A percentile compares a stretch with the other conserved stretches of the same genome.
Evolutionary conservation across 2,888 invertebrate genomes (phyloP).

Genomic region (Autographa gamma): DNA sequence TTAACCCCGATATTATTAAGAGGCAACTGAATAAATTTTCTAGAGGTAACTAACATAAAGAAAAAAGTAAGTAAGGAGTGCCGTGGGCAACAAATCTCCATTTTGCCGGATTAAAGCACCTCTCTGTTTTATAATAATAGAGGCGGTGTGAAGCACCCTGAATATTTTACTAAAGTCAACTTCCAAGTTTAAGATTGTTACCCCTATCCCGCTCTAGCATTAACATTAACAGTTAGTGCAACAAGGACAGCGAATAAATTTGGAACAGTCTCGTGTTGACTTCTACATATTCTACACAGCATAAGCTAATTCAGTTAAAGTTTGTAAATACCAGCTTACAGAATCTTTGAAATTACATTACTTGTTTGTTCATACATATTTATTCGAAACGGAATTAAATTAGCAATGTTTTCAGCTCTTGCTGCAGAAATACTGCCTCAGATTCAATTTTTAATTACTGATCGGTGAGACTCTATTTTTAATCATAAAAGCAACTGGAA

Average conservation of each 20-base stretch:
- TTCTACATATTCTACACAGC: constrained; percentile 44
- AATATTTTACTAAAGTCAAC: constrained; percentile 70
- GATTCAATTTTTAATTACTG: constrained; percentile 39
- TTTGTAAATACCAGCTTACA: constrained; percentile 53
- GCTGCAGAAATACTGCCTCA: constrained; percentile 25
- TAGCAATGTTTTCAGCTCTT: constrained; percentile 45
- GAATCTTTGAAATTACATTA: constrained; percentile 56
- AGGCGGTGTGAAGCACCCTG: constrained; percentile 68
- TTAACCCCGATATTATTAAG: background rate
- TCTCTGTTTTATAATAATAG: constrained; percentile 75
- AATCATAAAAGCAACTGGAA: background rate
- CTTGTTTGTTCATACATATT: constrained; percentile 54
- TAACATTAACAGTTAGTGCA: constrained; percentile 10
- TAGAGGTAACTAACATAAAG: constrained; percentile 10
- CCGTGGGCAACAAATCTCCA: constrained; percentile 78
- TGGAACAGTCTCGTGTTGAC: constrained; percentile 49
- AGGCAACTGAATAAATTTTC: constrained; percentile 12
- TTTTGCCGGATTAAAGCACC: constrained; percentile 80
- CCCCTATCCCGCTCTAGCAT: constrained; percentile 35
- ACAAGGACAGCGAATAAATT: constrained; percentile 38
- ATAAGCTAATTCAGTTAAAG: constrained; percentile 52
- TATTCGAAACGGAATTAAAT: constrained; percentile 48
- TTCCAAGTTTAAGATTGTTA: constrained; percentile 57
- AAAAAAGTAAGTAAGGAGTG: constrained; percentile 21
- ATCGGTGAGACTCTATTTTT: background rate